These are phyloP conservation scores for Yponomeuta malinellus DNA, from an alignment of 2,888 invertebrate genomes.

Conservation along the genomic window DNA sequence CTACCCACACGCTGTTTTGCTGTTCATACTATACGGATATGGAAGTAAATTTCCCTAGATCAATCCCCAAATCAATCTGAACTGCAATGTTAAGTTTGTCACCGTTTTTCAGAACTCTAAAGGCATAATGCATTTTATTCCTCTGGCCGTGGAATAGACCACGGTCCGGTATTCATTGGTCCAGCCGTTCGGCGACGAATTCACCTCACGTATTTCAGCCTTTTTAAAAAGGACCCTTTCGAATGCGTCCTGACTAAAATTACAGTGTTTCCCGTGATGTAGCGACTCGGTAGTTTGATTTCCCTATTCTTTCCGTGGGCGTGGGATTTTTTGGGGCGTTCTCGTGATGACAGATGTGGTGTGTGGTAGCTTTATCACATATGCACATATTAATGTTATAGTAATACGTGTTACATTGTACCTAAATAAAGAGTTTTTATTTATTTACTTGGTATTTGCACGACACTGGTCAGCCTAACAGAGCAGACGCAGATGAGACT, in stretches of 20 bases:
- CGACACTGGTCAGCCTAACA: too few species aligned
- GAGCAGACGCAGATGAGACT: too few species aligned
- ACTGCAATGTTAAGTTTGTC: too few species aligned
- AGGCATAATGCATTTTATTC: background rate
- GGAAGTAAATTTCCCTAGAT: too few species aligned
- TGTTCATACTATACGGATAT: too few species aligned
- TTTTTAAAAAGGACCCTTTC: conserved; percentile 50
- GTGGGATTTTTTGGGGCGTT: conserved; percentile 8
- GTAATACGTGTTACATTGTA: too few species aligned
- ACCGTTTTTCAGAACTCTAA: too few species aligned
- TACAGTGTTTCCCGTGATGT: conserved; percentile 60
- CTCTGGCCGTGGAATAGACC: background rate
- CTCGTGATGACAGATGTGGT: background rate
- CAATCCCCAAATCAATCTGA: too few species aligned
- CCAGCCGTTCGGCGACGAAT: conserved; percentile 37
- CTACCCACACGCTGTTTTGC: too few species aligned
- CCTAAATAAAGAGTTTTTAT: too few species aligned
- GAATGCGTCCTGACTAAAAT: conserved; percentile 67
- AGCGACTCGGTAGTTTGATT: conserved; percentile 55
- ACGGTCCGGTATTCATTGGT: conserved; percentile 24
- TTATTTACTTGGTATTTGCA: too few species aligned
- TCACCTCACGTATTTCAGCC: conserved; percentile 52
- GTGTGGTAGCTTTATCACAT: background rate
- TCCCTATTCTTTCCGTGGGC: conserved; percentile 38
- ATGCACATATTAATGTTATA: too few species aligned